phyloP scores from a whole-genome alignment of 2,113 vertebrate species.

The Callaeas wilsoni region DNA sequence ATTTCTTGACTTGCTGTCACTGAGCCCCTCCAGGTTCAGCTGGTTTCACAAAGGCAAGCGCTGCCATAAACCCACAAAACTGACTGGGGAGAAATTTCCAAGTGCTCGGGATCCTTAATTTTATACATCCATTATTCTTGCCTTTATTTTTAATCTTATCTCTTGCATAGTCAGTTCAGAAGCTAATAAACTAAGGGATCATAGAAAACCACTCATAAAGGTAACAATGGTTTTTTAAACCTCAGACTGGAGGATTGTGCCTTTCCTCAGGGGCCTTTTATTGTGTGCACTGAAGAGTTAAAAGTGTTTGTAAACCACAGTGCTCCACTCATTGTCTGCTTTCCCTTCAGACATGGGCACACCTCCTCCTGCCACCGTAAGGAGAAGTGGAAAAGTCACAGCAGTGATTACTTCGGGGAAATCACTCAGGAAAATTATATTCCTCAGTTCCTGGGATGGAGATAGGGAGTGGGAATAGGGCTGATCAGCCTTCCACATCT shows the following conservation, averaged over 20 bases:
- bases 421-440: background rate
- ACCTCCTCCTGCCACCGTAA: background rate
- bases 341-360: background rate
- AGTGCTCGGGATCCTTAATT: background rate
- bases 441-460: background rate
- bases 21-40: background rate
- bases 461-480: background rate
- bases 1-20: background rate
- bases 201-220: background rate
- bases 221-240: background rate
- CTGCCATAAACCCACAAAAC: background rate
- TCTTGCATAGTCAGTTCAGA: background rate
- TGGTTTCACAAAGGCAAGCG: background rate
- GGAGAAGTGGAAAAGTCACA: background rate
- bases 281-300: background rate
- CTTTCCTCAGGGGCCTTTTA: background rate
- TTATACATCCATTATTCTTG: background rate
- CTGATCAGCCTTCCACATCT: background rate
- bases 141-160: background rate
- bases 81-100: background rate
- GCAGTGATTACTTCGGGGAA: background rate
- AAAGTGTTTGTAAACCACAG: background rate
- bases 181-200: background rate
- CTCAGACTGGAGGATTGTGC: background rate
- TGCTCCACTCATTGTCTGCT: background rate